These are phyloP conservation scores for Takifugu rubripes DNA, from an alignment of 2,797 vertebrate genomes.

Conservation along the genomic window DNA sequence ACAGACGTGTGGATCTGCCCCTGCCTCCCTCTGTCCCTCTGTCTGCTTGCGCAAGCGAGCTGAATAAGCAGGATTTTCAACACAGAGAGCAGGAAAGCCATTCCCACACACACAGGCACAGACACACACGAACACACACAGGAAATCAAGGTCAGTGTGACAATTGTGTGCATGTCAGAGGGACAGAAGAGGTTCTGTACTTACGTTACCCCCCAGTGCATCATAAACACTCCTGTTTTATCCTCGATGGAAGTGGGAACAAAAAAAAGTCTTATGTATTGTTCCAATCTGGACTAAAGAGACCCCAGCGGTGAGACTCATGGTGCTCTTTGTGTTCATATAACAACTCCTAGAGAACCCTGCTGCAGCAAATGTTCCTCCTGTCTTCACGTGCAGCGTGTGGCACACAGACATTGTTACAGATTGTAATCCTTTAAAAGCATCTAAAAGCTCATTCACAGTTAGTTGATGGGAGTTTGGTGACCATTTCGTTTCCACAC, in stretches of 20 bases:
- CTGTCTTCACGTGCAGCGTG: constrained; percentile 23
- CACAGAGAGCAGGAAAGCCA: constrained; percentile 58
- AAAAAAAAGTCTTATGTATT: constrained; percentile 36
- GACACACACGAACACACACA: constrained; percentile 24
- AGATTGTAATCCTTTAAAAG: constrained; percentile 68
- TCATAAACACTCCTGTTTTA: constrained; percentile 48
- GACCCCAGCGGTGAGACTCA: constrained; percentile 14
- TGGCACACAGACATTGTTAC: constrained; percentile 34
- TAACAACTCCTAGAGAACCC: constrained; percentile 24
- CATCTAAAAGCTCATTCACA: constrained; percentile 33
- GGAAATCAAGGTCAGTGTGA: constrained; percentile 68
- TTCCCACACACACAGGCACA: constrained; percentile 27
- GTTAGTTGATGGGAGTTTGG: constrained; percentile 30
- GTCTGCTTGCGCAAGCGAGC: constrained; percentile 52
- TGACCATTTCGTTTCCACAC: too few species aligned
- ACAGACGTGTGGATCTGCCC: constrained; percentile 8
- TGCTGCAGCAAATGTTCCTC: constrained; percentile 42
- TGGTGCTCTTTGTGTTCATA: constrained; percentile 25
- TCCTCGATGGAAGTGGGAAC: constrained; percentile 11
- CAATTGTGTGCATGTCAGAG: constrained; percentile 47
- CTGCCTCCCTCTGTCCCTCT: constrained; percentile 6
- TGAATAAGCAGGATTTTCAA: constrained; percentile 64
- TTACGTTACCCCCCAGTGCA: constrained; percentile 50
- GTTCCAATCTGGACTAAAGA: constrained; percentile 39
- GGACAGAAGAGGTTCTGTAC: constrained; percentile 47